A percentile compares a stretch with the other conserved stretches of the same genome.
phyloP scores from a whole-genome alignment of 2,113 vertebrate genomes.

The Lucifuga dentata region DNA sequence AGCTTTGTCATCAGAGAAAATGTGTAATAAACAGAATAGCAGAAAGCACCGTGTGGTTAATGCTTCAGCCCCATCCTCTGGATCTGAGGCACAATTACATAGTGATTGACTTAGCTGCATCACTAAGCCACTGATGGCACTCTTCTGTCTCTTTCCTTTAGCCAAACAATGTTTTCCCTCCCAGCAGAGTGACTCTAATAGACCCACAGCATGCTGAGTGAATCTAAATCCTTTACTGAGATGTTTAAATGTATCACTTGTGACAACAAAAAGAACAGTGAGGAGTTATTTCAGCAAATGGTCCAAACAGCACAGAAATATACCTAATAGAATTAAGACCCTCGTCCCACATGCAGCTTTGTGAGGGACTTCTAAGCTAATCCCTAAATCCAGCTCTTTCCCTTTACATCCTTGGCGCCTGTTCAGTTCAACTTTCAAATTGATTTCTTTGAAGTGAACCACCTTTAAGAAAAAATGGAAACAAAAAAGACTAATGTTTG shows the following conservation, averaged over 20 bases:
- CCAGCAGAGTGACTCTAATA: conserved; percentile 53
- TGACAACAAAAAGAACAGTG: conserved; percentile 49
- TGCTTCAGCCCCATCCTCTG: conserved; percentile 83
- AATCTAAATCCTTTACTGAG: conserved; percentile 51
- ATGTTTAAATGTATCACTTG: conserved; percentile 50
- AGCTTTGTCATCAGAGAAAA: conserved; percentile 45
- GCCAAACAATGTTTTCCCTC: conserved; percentile 45
- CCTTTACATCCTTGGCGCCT: conserved; percentile 29
- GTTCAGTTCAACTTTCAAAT: conserved; percentile 52
- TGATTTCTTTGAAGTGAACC: conserved; percentile 41
- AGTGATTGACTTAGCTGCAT: conserved; percentile 68
- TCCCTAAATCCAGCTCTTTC: conserved; percentile 9
- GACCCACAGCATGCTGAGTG: conserved; percentile 40
- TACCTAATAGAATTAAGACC: conserved; percentile 39
- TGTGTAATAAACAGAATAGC: conserved; percentile 58
- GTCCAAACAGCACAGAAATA: conserved; percentile 33
- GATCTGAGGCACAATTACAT: conserved; percentile 78
- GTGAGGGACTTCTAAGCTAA: conserved; percentile 17
- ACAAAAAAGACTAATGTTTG: conserved; percentile 30
- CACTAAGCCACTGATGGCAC: conserved; percentile 54
- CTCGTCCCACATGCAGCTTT: conserved; percentile 30
- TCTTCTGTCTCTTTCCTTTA: conserved; percentile 39
- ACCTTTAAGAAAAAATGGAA: conserved; percentile 42
- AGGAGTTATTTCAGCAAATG: conserved; percentile 48
- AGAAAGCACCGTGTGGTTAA: conserved; percentile 67